Conservation (phyloP, 30 jellyfish, hydroid and myxozoan genomes). For the Aurelia coerulea region DNA sequence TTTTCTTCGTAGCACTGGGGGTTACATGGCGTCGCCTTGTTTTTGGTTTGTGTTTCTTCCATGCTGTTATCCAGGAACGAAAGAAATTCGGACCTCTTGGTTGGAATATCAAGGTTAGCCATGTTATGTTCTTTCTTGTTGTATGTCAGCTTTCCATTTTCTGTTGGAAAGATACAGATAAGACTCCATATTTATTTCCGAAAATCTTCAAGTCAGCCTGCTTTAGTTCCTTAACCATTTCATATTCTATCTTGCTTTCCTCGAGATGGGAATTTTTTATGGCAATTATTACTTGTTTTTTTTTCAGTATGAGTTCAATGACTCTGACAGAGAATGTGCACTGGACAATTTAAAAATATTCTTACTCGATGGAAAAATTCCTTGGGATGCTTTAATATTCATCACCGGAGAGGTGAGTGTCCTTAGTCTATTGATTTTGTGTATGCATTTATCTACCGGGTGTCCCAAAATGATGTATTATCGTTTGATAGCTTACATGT, state of each 20-base stretch:
- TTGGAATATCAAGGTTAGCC: constrained; percentile 91
- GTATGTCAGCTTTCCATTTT: too few species aligned
- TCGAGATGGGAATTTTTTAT: too few species aligned
- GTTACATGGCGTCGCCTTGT: constrained; percentile 90
- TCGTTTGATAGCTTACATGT: too few species aligned
- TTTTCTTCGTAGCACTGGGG: constrained; percentile 70
- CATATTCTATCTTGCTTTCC: too few species aligned
- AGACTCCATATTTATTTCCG: too few species aligned
- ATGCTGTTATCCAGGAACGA: constrained; percentile 95
- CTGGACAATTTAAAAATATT: constrained; percentile 86
- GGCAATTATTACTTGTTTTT: too few species aligned
- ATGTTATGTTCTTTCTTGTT: background rate
- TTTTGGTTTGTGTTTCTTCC: constrained; percentile 95
- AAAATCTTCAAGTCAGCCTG: too few species aligned
- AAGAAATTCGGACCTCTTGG: constrained; percentile 99
- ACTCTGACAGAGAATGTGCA: constrained; percentile 93
- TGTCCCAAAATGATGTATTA: too few species aligned
- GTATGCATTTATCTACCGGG: too few species aligned
- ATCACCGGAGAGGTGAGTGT: constrained; percentile 93
- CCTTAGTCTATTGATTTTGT: background rate
- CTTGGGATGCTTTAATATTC: constrained; percentile 97
- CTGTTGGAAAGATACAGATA: too few species aligned
- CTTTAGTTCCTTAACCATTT: too few species aligned
- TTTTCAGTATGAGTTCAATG: constrained; percentile 94
- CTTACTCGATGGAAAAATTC: constrained; percentile 81